Conservation (phyloP, 2,888 invertebrate species). For the Frankliniella intonsa region DNA sequence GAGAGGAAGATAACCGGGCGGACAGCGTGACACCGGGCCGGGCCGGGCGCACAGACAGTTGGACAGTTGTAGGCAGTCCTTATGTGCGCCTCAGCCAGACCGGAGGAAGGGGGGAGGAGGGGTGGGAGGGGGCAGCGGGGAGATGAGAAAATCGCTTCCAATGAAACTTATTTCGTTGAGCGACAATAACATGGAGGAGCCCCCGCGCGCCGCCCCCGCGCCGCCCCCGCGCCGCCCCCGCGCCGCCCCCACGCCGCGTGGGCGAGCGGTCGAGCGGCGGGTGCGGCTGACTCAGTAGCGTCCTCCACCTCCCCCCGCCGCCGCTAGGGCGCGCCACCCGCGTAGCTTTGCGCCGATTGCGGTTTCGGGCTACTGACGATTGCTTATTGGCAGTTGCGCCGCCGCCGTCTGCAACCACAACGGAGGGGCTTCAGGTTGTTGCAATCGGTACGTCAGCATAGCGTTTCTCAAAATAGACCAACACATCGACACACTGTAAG, state of each 20-base stretch:
- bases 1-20: background rate
- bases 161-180: constrained; percentile 9
- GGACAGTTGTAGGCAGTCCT: constrained; percentile 11
- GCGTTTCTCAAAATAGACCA: too few species aligned
- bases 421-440: too few species aligned
- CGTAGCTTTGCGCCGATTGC: background rate
- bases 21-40: background rate
- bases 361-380: background rate
- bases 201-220: background rate
- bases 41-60: background rate
- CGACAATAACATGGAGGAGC: constrained; percentile 2
- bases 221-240: too few species aligned
- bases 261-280: too few species aligned
- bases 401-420: too few species aligned
- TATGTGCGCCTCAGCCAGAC: background rate
- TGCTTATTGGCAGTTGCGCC: background rate
- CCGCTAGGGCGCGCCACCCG: too few species aligned
- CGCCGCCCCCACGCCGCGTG: too few species aligned
- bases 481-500: too few species aligned
- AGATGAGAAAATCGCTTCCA: background rate
- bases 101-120: background rate
- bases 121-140: background rate
- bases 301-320: too few species aligned
- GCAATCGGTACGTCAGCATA: too few species aligned
- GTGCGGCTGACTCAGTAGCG: too few species aligned